Evolutionary conservation across 2,113 vertebrate species (phyloP).

Genomic region (Seriola quinqueradiata): DNA sequence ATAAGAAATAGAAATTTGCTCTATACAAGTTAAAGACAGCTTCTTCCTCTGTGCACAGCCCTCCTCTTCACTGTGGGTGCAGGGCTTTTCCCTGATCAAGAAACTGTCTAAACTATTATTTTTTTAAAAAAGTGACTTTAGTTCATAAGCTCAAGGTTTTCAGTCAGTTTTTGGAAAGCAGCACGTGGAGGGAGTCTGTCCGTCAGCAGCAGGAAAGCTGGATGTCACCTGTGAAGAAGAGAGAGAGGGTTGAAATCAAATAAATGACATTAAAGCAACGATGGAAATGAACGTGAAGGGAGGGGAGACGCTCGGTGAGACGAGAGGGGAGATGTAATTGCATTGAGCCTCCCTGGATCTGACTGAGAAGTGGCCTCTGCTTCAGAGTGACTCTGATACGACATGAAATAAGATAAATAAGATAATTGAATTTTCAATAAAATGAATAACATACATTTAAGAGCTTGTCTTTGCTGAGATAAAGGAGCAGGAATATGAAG

Average conservation of each 20-base stretch:
- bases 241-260: not conserved
- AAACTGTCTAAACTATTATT: conserved; percentile 26
- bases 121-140: conserved; percentile 49
- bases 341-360: not conserved
- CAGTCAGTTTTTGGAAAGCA: conserved; percentile 46
- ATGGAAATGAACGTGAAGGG: not conserved
- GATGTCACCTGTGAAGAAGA: conserved; percentile 38
- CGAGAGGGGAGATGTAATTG: too few relatives aligned
- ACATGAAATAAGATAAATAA: too few relatives aligned
- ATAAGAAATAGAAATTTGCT: conserved; percentile 45
- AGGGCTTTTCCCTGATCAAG: conserved; percentile 68
- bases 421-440: not conserved
- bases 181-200: not conserved
- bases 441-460: not conserved
- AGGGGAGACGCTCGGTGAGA: not conserved
- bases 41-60: conserved; percentile 56
- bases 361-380: not conserved
- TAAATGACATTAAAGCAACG: not conserved
- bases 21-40: conserved; percentile 56
- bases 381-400: not conserved
- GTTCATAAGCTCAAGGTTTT: conserved; percentile 25
- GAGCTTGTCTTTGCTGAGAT: not conserved
- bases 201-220: not conserved
- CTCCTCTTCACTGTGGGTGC: not conserved
- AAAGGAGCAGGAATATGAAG: not conserved